Percentiles rank a stretch among this genome's conserved stretches.
These are phyloP conservation scores for Iselma pallidipennis DNA, from an alignment of 2,888 invertebrate species.

Conservation along the genomic window DNA sequence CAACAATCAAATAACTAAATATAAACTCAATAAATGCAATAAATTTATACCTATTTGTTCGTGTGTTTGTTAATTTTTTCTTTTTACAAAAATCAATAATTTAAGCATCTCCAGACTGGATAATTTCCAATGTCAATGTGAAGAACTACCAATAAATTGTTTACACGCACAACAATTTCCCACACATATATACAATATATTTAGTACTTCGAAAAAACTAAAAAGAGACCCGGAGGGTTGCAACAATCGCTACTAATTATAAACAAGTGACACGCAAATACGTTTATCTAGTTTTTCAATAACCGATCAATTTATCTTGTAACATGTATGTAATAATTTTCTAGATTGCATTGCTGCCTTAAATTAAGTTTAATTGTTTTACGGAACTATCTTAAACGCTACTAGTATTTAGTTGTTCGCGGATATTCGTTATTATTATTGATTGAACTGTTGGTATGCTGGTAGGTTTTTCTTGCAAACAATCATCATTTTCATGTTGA, in stretches of 20 bases:
- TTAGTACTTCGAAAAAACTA: too few species aligned
- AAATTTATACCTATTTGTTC: too few species aligned
- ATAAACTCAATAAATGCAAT: too few species aligned
- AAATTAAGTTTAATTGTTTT: slow-evolving; percentile 34
- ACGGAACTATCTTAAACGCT: slow-evolving; percentile 19
- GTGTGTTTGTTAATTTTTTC: too few species aligned
- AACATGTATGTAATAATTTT: slow-evolving; percentile 15
- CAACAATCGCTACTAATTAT: slow-evolving; percentile 27
- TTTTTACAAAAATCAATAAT: neutral
- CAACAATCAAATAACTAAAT: too few species aligned
- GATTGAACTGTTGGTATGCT: neutral
- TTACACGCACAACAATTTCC: neutral
- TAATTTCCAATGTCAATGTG: neutral
- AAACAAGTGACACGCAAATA: slow-evolving; percentile 39
- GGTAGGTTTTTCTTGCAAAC: neutral
- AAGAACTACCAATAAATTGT: neutral
- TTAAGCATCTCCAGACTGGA: neutral
- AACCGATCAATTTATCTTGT: slow-evolving; percentile 41
- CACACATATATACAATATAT: neutral
- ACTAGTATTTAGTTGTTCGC: too few species aligned
- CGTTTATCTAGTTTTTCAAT: slow-evolving; percentile 40
- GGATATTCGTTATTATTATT: neutral
- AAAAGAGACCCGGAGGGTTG: neutral
- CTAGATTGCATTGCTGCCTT: slow-evolving; percentile 18
- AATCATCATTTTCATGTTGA: neutral